Evolutionary conservation across 1,140 invertebrate genomes (phyloP), one percentile per base, ranked within the genome.

Genomic region (Drosophila pseudoananassae): DNA sequence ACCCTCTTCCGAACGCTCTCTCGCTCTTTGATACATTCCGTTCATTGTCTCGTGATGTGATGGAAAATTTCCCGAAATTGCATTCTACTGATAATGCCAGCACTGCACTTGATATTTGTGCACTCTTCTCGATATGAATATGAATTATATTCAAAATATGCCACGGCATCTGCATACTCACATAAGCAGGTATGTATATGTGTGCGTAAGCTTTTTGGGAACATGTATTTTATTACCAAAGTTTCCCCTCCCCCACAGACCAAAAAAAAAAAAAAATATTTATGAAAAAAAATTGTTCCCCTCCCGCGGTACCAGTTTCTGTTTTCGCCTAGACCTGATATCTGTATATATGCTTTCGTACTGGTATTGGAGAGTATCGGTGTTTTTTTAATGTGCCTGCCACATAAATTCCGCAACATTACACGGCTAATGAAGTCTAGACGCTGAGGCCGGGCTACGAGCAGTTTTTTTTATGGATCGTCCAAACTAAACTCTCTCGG

Each of bases 361-460:
- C 46, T 12, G 15, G 12, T 46, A 14, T 27, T 33, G 14, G 25
- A 38, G 43, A 46, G 38, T 54, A 68, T 68, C 60, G 59, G 51
- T 73, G 38, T 73, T 72, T 54, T 84, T 72, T 87, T 81, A 81
- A 87, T 82, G 78, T 78, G 83, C 63, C 81, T 87, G 82, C 61
- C 78, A 88, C 83, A 88, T 88, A 87, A 87, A 87, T 87, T 88
- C 74, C 78, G 76, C 78, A 88, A 88, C 23, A 87, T 78, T 81
- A 82, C 78, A 76, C 70, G 46, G 83, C 78, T 87, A 87, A 87
- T 87, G 83, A 87, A 88, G 81, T 85, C 81, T 85, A 85, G 81
- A 87, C 81, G 76, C 47, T 60, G 25, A 31, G 63, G 50, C 49
- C 58, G 25, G 3, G 3, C 40, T 8, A 23, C 58, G 25, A 61